Base-by-base conservation (phyloP, 2,888 invertebrate species). In the Eupithecia pulchellata region DNA sequence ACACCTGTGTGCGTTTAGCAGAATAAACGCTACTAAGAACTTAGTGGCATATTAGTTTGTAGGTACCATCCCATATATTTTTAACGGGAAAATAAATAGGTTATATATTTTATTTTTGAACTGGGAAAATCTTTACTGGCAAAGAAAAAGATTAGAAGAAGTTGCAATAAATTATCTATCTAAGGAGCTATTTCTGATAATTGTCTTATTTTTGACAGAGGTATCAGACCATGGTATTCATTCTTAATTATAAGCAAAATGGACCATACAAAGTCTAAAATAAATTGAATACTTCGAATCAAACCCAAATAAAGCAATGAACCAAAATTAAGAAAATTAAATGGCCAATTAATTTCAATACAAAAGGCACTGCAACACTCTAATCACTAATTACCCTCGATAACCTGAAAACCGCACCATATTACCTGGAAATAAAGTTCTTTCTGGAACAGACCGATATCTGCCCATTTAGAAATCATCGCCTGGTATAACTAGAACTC, bases 321-420 rank as follows among this genome's bases (percentile, higher is more conserved):
- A 77, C 80, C 83, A 80, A 80, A 73, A 76, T 71, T 74, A 81
- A 77, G 75, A 76, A 79, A 52, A 52, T 52, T 52, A 25, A 25
- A 81, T 81, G 81, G 81, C 80, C 84, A 86, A 86, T 88, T 87
- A 88, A 86, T 87, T 80, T 78, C 67, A 69, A 81, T 76, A 85
- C 82, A 86, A 86, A 86, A 85, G 81, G 79, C 82, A 83, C 82
- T 80, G 82, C 80, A 81, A 81, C 82, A 80, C 83, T 84, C 84
- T 82, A 77, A 79, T 77, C 78, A 77, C 80, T 78, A 84, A 81
- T 79, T 78, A 17, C 30, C 52, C 14, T 6, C 30, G 74, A 79
- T 62, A 27, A 69, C 25, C 5, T 75, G 75, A 9, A 82, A 73
- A 39, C 14, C 17, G 64, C 57, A 77, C 78, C 72, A 52, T 83